Conservation (phyloP, 1,140 invertebrate genomes). For the Coptotermes formosanus region DNA sequence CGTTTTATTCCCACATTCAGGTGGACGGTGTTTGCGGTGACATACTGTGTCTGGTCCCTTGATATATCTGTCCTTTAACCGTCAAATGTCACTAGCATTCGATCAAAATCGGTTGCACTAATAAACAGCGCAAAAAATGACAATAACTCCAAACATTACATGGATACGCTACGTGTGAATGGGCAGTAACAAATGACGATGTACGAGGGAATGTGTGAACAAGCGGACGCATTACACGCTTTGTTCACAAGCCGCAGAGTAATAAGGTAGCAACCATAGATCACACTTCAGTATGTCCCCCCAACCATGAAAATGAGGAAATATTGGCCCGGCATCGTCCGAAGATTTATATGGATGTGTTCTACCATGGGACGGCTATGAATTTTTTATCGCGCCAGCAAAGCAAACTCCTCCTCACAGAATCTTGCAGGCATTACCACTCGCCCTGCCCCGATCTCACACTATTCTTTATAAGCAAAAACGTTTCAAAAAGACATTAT, state of each 20-base stretch:
- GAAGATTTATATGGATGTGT: not conserved
- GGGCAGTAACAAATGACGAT: not conserved
- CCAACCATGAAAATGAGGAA: not conserved
- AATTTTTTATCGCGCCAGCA: not conserved
- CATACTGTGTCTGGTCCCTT: too few relatives aligned
- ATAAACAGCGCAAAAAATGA: not conserved
- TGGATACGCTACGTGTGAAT: not conserved
- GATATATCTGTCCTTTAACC: too few relatives aligned
- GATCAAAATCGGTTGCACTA: not conserved
- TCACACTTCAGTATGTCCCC: slow-evolving; percentile 14
- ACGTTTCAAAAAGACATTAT: not conserved
- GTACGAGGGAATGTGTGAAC: not conserved
- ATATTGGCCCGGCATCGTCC: not conserved
- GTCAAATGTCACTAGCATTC: not conserved
- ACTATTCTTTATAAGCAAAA: not conserved
- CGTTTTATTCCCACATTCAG: too few relatives aligned
- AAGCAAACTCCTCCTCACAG: not conserved
- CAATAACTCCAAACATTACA: not conserved
- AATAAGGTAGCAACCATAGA: not conserved
- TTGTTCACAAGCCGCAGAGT: not conserved
- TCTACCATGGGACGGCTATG: not conserved
- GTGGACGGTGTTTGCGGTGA: too few relatives aligned
- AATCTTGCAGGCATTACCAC: not conserved
- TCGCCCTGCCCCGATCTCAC: not conserved
- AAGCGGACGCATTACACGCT: not conserved